Evolutionary conservation across 2,888 invertebrate genomes (phyloP).

Genomic region (Himalopsyche kuldschensis): DNA sequence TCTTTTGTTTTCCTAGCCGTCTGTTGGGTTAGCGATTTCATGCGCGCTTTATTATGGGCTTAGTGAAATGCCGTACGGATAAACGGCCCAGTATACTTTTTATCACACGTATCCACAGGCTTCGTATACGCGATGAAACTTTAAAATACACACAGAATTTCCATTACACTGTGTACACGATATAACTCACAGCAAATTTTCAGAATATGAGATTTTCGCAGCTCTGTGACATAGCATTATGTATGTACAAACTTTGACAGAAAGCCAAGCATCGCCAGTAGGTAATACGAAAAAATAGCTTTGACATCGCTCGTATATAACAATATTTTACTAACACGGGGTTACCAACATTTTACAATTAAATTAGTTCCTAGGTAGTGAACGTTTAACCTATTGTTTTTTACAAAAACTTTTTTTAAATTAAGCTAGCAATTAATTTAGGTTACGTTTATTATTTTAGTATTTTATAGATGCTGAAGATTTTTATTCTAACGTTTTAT

Average conservation of each 20-base stretch:
- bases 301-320: background rate
- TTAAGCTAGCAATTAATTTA: too few relatives aligned
- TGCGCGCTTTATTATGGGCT: too few relatives aligned
- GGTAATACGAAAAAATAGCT: background rate
- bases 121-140: background rate
- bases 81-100: background rate
- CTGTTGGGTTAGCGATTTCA: too few relatives aligned
- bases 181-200: background rate
- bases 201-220: background rate
- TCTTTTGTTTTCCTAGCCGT: too few relatives aligned
- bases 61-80: background rate
- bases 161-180: background rate
- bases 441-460: too few relatives aligned
- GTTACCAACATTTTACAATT: background rate
- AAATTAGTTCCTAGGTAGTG: background rate
- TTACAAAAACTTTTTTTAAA: too few relatives aligned
- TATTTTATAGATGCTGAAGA: too few relatives aligned
- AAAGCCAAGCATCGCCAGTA: background rate
- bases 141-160: background rate
- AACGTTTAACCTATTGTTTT: background rate
- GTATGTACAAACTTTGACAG: background rate
- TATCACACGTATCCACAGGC: background rate
- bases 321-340: background rate
- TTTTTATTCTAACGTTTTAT: too few relatives aligned
- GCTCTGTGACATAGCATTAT: background rate